Base-by-base conservation (phyloP, 2,888 invertebrate genomes). In the Pristionchus exspectatus region DNA sequence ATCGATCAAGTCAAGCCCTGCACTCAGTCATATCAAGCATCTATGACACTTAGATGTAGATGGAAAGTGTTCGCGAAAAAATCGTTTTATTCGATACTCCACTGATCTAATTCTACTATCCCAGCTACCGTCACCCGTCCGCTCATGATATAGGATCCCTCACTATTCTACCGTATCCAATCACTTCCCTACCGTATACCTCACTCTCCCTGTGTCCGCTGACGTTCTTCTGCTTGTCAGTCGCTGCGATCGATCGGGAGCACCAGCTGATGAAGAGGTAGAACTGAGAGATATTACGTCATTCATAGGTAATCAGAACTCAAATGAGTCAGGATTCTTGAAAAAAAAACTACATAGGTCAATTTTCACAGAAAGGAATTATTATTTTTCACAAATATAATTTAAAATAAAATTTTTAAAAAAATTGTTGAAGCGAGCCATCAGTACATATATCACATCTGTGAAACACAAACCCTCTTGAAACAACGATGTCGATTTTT, bases 191-290 rank as follows among this genome's bases (percentile, higher is more conserved):
- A 30, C 21, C 50, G 24, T 83, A 54, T 69, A 87, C 88, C 84
- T 89, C 88, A 33, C 63, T 85, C 33, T 92, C 92, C 12, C 91
- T 89, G 81, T 92, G 92, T 12, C 56, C 63, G 16, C 16, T 38
- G 18, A n/a, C 50, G 12, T n/a, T 33, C 69, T 69, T 72, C 90
- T 66, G 59, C 91, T 94, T 93, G 84, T 95, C 95, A 33, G 93
- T 85, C 56, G 92, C 92, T 7, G 95, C 91, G 33, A 92, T 92
- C 2, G 91, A 92, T 56, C 97, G 97, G 2, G 98, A 98, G 94
- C 98, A 97, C 98, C 98, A 99, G 81, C 97, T 97, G 59, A 98
- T 97, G 96, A 99, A 98, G 92, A 99, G 96, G 92, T 97, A 97
- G 96, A 99, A 99, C 91, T 81, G 77, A 50, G 21, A 44, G 4